Base-by-base conservation (phyloP, 2,888 invertebrate species). In the Chymomyza fuscimana region DNA sequence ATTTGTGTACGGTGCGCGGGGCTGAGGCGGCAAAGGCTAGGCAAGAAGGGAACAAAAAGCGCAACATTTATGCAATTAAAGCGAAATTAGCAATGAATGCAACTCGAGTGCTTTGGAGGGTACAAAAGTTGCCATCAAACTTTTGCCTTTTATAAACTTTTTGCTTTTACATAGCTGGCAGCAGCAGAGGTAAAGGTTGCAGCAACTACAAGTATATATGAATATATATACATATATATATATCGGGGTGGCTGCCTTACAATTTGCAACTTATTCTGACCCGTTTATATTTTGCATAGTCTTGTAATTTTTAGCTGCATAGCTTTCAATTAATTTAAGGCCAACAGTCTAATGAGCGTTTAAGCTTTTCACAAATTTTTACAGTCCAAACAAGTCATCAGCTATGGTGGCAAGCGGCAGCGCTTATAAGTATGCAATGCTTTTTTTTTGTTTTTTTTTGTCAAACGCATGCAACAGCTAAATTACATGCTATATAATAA, bases 81-180 rank as follows among this genome's bases (percentile, higher is more conserved):
- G 87, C 88, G 86, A 85, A 88, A 86, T 86, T 86, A 86, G 88
- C 84, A 88, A 84, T 84, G 88, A 84, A 88, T 85, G 87, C 87
- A 88, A 76, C 86, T 85, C 81, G 83, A 84, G 83, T 84, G 83
- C 86, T 86, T 80, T 78, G 76, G 75, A 65, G 78, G 83, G 74
- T 82, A 82, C 78, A 85, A 87, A 59, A 88, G 83, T 84, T 84
- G 85, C 83, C 88, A 86, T 84, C 83, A 87, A 88, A 82, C 79
- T 85, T 83, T 88, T 87, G 87, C 88, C 85, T 87, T 85, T 85
- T 88, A 83, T 85, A 75, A 80, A 88, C 85, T 85, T 84, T 84
- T 82, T 73, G 73, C 73, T 63, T 63, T 61, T 16, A 5, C 29
- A 12, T 6, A n/a, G 54, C 54, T 22, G 54, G 15, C 54, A 54